Conservation (phyloP, 2,797 vertebrate species). For the Erithacus rubecula region DNA sequence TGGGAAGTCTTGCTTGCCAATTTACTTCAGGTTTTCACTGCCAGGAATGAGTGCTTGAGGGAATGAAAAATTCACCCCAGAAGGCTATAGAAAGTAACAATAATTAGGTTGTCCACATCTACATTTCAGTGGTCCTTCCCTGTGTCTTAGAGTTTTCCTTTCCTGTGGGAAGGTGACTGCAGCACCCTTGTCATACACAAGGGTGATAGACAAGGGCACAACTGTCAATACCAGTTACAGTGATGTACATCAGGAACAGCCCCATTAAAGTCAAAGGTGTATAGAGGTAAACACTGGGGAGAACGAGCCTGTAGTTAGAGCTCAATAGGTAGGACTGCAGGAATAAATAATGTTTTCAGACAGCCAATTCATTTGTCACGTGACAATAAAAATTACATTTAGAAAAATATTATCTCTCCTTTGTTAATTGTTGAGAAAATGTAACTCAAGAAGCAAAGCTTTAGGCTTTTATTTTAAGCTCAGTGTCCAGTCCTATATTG, state of each 20-base stretch:
- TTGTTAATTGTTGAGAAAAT: constrained; percentile 18
- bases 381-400: neutral
- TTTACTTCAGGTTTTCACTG: neutral
- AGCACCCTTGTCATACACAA: neutral
- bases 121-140: neutral
- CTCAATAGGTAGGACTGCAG: neutral
- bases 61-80: neutral
- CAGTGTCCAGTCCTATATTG: constrained; percentile 2
- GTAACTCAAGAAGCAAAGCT: neutral
- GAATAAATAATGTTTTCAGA: neutral
- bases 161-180: neutral
- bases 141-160: neutral
- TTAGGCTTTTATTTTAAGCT: neutral
- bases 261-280: neutral
- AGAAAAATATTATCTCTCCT: neutral
- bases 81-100: neutral
- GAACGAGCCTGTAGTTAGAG: neutral
- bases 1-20: neutral
- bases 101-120: neutral
- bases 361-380: neutral
- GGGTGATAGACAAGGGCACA: neutral
- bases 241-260: neutral
- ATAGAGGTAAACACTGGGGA: neutral
- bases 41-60: neutral
- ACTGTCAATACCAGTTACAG: neutral